Evolutionary conservation across 2,888 invertebrate species (phyloP).

Genomic region (Metellina segmentata): DNA sequence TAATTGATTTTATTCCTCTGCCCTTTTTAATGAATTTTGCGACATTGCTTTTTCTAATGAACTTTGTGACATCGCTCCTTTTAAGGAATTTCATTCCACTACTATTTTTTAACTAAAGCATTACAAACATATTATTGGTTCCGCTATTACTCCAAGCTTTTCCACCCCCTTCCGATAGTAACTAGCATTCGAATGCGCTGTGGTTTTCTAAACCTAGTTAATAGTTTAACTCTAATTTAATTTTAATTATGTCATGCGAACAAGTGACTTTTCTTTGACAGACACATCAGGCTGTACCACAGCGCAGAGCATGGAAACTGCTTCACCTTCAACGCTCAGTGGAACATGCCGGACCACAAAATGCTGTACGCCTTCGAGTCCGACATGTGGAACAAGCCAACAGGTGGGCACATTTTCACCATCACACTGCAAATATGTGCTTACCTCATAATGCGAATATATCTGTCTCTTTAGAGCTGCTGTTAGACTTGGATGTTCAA

Average conservation of each 20-base stretch:
- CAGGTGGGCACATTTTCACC: conserved; percentile 38
- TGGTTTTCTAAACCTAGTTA: no score
- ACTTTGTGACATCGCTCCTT: no score
- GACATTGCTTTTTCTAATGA: no score
- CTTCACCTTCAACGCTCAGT: conserved; percentile 71
- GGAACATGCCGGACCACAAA: conserved; percentile 71
- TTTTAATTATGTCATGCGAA: not conserved
- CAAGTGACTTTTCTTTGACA: not conserved
- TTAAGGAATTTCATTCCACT: no score
- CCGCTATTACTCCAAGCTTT: no score
- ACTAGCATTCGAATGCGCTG: no score
- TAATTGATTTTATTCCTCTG: no score
- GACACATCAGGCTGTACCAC: conserved; percentile 63
- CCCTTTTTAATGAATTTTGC: no score
- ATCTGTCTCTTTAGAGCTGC: conserved; percentile 39
- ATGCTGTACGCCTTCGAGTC: conserved; percentile 75
- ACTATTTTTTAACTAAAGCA: no score
- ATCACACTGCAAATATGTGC: not conserved
- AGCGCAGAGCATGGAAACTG: conserved; percentile 75
- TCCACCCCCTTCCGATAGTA: no score
- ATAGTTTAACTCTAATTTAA: not conserved
- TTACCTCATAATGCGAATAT: not conserved
- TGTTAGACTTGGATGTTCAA: conserved; percentile 70
- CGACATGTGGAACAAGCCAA: conserved; percentile 76
- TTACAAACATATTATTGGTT: no score